These are phyloP conservation scores for Poecilia latipinna DNA, from an alignment of 2,113 vertebrate genomes.

Conservation along the genomic window DNA sequence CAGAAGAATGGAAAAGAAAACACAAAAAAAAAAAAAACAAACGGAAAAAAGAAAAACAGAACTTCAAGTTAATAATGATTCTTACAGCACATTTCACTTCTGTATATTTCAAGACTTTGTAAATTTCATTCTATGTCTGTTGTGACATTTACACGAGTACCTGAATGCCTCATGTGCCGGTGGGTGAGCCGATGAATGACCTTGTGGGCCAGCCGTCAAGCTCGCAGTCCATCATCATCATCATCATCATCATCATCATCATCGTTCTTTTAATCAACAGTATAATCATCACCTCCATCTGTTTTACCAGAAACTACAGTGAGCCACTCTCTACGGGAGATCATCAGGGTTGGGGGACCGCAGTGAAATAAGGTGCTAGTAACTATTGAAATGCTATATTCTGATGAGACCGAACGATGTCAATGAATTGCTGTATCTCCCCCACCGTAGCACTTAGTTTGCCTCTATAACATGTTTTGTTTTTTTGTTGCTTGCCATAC, in stretches of 20 bases:
- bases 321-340: constrained; percentile 58
- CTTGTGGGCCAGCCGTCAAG: constrained; percentile 21
- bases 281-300: constrained; percentile 47
- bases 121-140: constrained; percentile 53
- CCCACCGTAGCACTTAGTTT: constrained; percentile 70
- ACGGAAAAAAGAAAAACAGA: constrained; percentile 37
- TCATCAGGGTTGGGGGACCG: constrained; percentile 65
- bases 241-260: constrained; percentile 9
- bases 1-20: constrained; percentile 39
- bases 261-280: constrained; percentile 21
- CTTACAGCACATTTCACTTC: constrained; percentile 65
- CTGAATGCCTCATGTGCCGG: constrained; percentile 47
- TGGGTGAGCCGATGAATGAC: constrained; percentile 40
- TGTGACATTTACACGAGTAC: constrained; percentile 56
- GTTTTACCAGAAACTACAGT: constrained; percentile 63
- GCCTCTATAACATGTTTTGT: constrained; percentile 60
- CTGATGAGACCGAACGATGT: constrained; percentile 59
- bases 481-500: constrained; percentile 53
- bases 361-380: constrained; percentile 78
- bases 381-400: constrained; percentile 73
- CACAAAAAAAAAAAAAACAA: constrained; percentile 27
- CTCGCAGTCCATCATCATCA: constrained; percentile 38
- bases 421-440: constrained; percentile 46
- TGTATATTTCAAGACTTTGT: constrained; percentile 50
- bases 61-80: constrained; percentile 76